phyloP scores from a whole-genome alignment of 2,113 vertebrate genomes.

The Zootoca vivipara region DNA sequence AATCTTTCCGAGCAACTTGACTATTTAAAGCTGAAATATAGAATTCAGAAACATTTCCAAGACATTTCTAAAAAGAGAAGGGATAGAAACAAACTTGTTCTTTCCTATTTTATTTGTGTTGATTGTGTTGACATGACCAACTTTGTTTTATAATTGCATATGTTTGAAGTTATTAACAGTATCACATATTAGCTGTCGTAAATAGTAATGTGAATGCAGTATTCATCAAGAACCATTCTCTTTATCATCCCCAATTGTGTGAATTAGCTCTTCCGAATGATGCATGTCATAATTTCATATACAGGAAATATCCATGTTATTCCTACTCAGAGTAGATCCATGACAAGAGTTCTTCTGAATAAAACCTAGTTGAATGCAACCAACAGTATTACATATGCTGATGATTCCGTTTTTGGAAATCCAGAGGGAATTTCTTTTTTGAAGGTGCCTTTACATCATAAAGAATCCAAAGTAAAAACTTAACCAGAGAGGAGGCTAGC shows the following conservation, averaged over 20 bases:
- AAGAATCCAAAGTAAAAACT: background rate
- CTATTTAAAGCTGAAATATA: constrained; percentile 25
- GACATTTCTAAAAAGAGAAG: background rate
- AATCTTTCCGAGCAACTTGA: constrained; percentile 5
- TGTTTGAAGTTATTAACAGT: background rate
- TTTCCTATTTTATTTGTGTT: background rate
- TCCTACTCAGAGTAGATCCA: no score
- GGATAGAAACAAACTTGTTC: background rate
- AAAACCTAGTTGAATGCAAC: no score
- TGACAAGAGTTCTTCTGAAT: no score
- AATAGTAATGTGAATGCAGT: background rate
- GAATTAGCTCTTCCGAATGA: background rate
- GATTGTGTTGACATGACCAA: background rate
- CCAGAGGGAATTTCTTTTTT: background rate
- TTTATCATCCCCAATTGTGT: background rate
- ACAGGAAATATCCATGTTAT: no score
- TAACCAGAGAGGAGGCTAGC: background rate
- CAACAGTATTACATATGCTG: background rate
- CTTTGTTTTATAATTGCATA: background rate
- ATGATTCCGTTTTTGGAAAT: background rate
- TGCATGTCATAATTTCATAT: background rate
- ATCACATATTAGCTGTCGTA: background rate
- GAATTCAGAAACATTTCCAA: constrained; percentile 14
- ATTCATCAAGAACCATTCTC: background rate
- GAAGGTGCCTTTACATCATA: background rate